Base-by-base conservation (phyloP, 2,797 vertebrate species). In the Sparus aurata region DNA sequence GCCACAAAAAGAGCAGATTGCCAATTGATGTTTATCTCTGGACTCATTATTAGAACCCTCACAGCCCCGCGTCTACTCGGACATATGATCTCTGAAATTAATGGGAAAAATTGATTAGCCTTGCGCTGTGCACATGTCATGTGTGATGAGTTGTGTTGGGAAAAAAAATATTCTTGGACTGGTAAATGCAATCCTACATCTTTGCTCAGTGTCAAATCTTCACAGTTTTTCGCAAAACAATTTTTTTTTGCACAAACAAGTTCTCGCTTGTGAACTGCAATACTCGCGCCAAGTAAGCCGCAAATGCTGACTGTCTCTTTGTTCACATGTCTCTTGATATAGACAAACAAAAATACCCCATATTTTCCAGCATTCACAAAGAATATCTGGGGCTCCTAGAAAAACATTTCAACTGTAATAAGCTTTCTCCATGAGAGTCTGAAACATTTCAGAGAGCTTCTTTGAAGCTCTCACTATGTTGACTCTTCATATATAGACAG, bases 351-450 rank as follows among this genome's bases (percentile, higher is more conserved):
- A 52, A 93, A 91, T 82, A 93, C 80, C 79, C 89, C 77, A 89
- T 88, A 94, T 92, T 93, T 93, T 89, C 82, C 65, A 88, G 87
- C 85, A 88, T 91, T 93, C 92, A 93, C 92, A 93, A 93, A 93
- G 93, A 92, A 92, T 92, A 94, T 94, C 91, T 92, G 91, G 91
- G 90, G 86, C 91, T 90, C 83, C 91, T 63, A 77, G 84, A 93
- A 92, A 94, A 94, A 95, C 92, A 94, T 92, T 94, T 94, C 92
- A 93, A 74, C 91, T 85, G 91, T 95, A 95, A 95, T 95, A 94
- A 94, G 94, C 93, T 90, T 92, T 93, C 93, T 94, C 90, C 89
- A 87, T 62, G 86, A 93, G 92, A 91, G 87, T 87, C 88, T 92
- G 87, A 83, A 91, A 80, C 84, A 79, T 93, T 94, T 93, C 93